Evolutionary conservation across 2,888 invertebrate species (phyloP).

Genomic region (Schrankia costaestrigalis): DNA sequence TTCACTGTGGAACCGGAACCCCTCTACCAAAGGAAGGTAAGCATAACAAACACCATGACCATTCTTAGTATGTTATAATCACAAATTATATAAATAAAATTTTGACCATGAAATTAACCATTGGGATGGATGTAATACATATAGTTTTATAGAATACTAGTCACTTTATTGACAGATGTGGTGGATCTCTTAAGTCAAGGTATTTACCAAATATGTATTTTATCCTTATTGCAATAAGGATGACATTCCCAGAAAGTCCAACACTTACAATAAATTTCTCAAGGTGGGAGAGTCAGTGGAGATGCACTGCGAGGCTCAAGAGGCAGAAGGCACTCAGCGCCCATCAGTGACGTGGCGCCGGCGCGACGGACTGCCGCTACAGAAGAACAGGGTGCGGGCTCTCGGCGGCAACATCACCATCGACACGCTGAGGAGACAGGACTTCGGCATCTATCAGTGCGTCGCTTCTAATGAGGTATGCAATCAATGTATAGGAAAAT

Average conservation of each 20-base stretch:
- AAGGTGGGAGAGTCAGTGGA: slow-evolving; percentile 92
- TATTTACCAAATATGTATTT: not conserved
- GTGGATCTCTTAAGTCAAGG: not conserved
- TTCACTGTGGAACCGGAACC: slow-evolving; percentile 95
- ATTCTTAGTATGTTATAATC: not conserved
- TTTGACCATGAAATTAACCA: too few relatives aligned
- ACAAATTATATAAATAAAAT: too few relatives aligned
- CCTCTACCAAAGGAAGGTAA: slow-evolving; percentile 92
- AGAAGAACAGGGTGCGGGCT: slow-evolving; percentile 88
- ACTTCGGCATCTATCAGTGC: slow-evolving; percentile 98
- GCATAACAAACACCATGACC: slow-evolving; percentile 5
- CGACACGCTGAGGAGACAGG: slow-evolving; percentile 90
- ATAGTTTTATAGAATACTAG: too few relatives aligned
- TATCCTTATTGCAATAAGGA: too few relatives aligned
- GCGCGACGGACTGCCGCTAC: slow-evolving; percentile 90
- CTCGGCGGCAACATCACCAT: slow-evolving; percentile 95
- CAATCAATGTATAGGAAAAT: too few relatives aligned
- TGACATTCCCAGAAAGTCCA: too few relatives aligned
- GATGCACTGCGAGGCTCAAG: slow-evolving; percentile 96
- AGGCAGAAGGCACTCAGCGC: slow-evolving; percentile 94
- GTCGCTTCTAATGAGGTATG: slow-evolving; percentile 92
- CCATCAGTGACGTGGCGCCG: slow-evolving; percentile 95
- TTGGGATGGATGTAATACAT: too few relatives aligned
- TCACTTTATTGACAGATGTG: too few relatives aligned
- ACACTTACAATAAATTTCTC: too few relatives aligned